Evolutionary conservation across 2,888 invertebrate genomes (phyloP), one percentile per base, ranked within the genome.

Genomic region (Sclerodermus sp.): DNA sequence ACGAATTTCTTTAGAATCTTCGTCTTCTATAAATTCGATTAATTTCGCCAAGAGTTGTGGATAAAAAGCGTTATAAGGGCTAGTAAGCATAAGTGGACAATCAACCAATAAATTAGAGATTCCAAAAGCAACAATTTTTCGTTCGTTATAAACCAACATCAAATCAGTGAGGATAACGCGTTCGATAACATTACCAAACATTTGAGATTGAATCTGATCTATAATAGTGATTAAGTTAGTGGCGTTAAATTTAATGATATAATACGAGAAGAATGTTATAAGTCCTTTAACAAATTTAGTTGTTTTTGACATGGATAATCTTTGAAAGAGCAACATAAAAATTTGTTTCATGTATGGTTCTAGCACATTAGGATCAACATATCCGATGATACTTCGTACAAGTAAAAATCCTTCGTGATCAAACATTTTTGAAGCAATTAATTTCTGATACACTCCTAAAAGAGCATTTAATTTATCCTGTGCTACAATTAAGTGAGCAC

Each of bases 351-450:
- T 84, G 77, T 86, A 94, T 16, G 85, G 85, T 46, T 86, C 84
- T 73, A 96, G 80, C 42, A 87, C 84, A 14, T 86, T 83, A 87
- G 84, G 81, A 57, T 93, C 90, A 70, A 94, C 88, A 71, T 91
- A 84, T 71, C 88, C 88, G 39, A 98, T 83, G 67, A 99, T 85
- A 40, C 87, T 87, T 72, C 93, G 91, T 61, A 99, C 85, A 9
- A 99, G 82, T 70, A 90, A 87, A 79, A 99, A 97, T 5, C 97
- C 98, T 79, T 98, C 95, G 69, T 96, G 95, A 77, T 99, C 98
- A 73, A 97, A 93, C 0, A 88, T 83, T 80, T 95, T 96, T 0
- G 96, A 96, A 0, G 96, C 92, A 56, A 98, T 91, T 70, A 99
- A 82, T 79, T 98, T 96, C 77, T 98, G 97, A 79, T 96, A 98